Base-by-base conservation (phyloP, 2,888 invertebrate genomes). In the Lithophane ornitopus region DNA sequence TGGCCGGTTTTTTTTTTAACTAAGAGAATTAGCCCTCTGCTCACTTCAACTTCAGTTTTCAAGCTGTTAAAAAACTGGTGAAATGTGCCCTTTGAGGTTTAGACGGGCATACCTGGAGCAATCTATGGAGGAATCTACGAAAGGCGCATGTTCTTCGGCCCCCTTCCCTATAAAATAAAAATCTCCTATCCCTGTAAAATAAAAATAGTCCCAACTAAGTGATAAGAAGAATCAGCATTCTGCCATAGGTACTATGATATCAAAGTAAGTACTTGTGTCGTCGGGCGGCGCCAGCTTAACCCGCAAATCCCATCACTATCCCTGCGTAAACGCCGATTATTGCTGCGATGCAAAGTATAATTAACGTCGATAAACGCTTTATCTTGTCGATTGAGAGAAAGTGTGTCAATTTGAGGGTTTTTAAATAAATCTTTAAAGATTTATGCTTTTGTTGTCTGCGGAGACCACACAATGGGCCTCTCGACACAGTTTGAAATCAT, bases 261-360 rank as follows among this genome's bases (percentile, higher is more conserved):
- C 28, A 65, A 41, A 46, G n/a, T 22, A 61, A 8, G 8, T 63
- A 46, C 12, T 62, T 44, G 41, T 65, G 54, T 6, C 28, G 34
- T 3, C 26, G 52, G 19, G 11, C 46, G 66, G 70, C 78, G 81
- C 78, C 81, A 62, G 2, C 63, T 70, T 65, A n/a, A 80, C 63
- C n/a, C 74, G 84, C 85, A 76, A 83, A 85, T 88, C 86, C 89
- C 82, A 80, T 87, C 87, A 89, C 89, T 88, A 90, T 80, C 69
- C 84, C 73, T 66, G 70, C 74, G 71, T 72, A 76, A 54, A 58
- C 77, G 74, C 65, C 54, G 62, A 44, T 72, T 72, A 67, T 70
- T 69, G 66, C 76, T 69, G 82, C 72, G 70, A 76, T 72, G 61
- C 41, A 76, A 62, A 78, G 62, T 87, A 69, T 78, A 76, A 85